Conservation (phyloP, 2,888 invertebrate genomes). For the Fissipunctia ypsillon region DNA sequence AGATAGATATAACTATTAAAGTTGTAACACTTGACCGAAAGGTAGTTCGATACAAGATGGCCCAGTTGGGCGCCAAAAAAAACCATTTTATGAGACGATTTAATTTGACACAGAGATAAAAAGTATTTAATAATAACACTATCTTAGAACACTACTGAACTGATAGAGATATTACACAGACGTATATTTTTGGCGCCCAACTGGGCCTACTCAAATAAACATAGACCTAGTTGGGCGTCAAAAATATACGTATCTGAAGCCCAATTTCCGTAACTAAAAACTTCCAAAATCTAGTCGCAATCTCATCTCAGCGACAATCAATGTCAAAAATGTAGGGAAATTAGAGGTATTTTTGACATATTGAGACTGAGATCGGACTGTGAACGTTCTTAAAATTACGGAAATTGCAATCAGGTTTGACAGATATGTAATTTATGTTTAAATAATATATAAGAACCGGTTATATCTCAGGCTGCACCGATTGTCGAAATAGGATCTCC, state of each 20-base stretch:
- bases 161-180: background rate
- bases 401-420: background rate
- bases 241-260: no score
- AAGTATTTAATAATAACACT: background rate
- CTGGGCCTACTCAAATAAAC: background rate
- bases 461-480: background rate
- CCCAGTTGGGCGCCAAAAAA: conserved; percentile 21
- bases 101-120: background rate
- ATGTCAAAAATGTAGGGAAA: no score
- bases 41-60: background rate
- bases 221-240: conserved; percentile 5
- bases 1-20: conserved; percentile 7
- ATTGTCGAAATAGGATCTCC: background rate
- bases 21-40: background rate
- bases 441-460: background rate
- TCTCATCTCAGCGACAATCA: no score
- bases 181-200: conserved; percentile 1
- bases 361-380: no score
- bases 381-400: no score
- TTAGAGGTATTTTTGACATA: no score
- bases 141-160: background rate
- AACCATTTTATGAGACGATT: background rate
- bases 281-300: no score
- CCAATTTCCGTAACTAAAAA: no score
- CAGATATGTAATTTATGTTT: background rate